phyloP scores from a whole-genome alignment of 2,888 invertebrate species.

The Helobdella robusta region DNA sequence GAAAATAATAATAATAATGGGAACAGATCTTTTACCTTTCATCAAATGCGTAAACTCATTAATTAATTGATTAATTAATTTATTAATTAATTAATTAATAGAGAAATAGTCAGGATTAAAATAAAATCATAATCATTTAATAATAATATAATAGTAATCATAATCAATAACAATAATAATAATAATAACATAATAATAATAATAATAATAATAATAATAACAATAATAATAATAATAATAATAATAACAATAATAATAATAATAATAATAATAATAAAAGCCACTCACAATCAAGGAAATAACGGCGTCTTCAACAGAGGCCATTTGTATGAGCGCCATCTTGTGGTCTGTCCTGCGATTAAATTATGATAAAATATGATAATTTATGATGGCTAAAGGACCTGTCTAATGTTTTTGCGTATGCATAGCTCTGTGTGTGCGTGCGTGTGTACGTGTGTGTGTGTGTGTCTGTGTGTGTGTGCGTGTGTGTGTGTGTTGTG shows the following conservation, averaged over 20 bases:
- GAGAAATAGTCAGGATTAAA: too few relatives aligned
- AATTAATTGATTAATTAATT: too few relatives aligned
- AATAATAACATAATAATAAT: too few relatives aligned
- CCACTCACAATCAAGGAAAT: conserved; percentile 76
- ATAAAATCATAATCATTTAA: too few relatives aligned
- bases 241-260: not conserved
- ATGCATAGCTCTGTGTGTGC: not conserved
- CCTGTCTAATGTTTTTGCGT: not conserved
- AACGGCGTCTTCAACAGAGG: conserved; percentile 88
- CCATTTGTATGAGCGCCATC: conserved; percentile 96
- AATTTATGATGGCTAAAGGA: not conserved
- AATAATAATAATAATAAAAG: not conserved
- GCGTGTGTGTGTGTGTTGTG: conserved; percentile 10
- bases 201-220: not conserved
- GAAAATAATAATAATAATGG: too few relatives aligned
- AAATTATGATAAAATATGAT: not conserved
- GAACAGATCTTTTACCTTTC: too few relatives aligned
- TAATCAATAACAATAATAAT: not conserved
- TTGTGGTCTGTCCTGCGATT: conserved; percentile 87
- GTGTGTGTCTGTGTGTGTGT: not conserved
- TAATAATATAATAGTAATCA: not conserved
- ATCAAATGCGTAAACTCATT: too few relatives aligned
- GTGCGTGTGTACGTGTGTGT: not conserved
- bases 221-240: conserved; percentile 10
- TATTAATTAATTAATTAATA: too few relatives aligned